These are phyloP conservation scores for Drosophila robusta DNA, from an alignment of 2,888 invertebrate genomes.

Conservation along the genomic window DNA sequence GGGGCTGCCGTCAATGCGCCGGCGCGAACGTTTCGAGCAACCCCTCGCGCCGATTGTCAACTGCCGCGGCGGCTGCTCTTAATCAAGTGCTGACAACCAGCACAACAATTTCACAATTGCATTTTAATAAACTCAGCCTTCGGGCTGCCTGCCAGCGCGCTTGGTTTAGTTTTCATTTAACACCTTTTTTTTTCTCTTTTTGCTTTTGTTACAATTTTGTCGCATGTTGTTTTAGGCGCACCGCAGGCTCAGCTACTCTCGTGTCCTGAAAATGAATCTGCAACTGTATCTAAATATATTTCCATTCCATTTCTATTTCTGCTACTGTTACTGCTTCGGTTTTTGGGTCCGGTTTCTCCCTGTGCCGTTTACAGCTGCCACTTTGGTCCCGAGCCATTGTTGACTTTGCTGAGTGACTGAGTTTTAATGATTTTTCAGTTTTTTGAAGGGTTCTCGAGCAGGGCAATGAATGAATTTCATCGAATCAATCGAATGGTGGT, in stretches of 20 bases:
- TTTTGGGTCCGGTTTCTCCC: slow-evolving; percentile 9
- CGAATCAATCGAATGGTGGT: slow-evolving; percentile 6
- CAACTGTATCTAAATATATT: slow-evolving; percentile 48
- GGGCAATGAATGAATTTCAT: slow-evolving; percentile 8
- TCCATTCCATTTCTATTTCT: slow-evolving; percentile 17
- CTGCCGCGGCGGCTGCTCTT: slow-evolving; percentile 65
- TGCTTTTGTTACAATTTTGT: slow-evolving; percentile 58
- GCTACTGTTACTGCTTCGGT: slow-evolving; percentile 13
- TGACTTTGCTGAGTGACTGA: slow-evolving; percentile 60
- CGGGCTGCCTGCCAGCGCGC: slow-evolving; percentile 1
- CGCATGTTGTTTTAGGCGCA: slow-evolving; percentile 70
- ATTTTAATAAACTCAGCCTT: slow-evolving; percentile 74
- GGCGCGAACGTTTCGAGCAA: slow-evolving; percentile 49
- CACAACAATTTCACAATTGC: slow-evolving; percentile 72
- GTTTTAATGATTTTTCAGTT: slow-evolving; percentile 22
- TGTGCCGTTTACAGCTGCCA: slow-evolving; percentile 44
- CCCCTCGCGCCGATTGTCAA: slow-evolving; percentile 30
- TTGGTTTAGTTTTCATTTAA: slow-evolving; percentile 71
- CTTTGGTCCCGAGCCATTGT: slow-evolving; percentile 46
- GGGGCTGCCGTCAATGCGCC: slow-evolving; percentile 35
- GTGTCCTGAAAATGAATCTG: slow-evolving; percentile 31
- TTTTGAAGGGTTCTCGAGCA: not conserved
- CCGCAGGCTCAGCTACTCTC: slow-evolving; percentile 37
- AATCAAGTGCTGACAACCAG: slow-evolving; percentile 79
- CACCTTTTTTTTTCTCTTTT: slow-evolving; percentile 59